These are phyloP conservation scores for Andrena bicolor DNA, from an alignment of 2,888 invertebrate species.

Conservation along the genomic window DNA sequence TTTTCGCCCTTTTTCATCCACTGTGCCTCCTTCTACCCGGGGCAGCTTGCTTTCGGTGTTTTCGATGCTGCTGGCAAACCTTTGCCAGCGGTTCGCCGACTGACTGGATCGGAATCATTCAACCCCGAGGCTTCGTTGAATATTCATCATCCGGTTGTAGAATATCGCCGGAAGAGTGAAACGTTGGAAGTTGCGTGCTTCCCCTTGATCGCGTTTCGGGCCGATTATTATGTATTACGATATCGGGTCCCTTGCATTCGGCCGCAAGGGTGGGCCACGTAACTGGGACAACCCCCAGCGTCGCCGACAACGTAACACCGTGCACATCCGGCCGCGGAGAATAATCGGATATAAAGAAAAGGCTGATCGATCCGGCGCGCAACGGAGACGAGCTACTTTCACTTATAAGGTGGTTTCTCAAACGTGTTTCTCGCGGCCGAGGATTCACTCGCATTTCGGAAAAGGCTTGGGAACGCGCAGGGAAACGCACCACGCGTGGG, in stretches of 20 bases:
- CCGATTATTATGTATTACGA: too few species aligned
- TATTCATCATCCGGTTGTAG: constrained; percentile 36
- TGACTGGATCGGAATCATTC: constrained; percentile 9
- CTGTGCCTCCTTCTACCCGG: constrained; percentile 30
- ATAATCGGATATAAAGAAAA: constrained; percentile 33
- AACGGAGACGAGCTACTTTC: constrained; percentile 42
- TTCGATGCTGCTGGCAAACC: constrained; percentile 49
- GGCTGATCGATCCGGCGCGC: constrained; percentile 16
- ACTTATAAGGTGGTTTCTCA: constrained; percentile 25
- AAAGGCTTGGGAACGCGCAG: not conserved
- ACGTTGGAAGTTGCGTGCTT: not conserved
- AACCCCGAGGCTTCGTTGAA: constrained; percentile 17
- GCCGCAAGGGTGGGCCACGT: too few species aligned
- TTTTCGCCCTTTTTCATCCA: constrained; percentile 44
- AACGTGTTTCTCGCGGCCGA: constrained; percentile 4
- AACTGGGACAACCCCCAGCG: too few species aligned
- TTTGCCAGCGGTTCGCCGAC: constrained; percentile 24
- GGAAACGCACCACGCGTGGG: not conserved
- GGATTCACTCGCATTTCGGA: constrained; percentile 42
- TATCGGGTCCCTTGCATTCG: too few species aligned
- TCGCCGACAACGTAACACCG: not conserved
- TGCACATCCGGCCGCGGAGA: constrained; percentile 10
- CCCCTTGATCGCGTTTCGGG: too few species aligned
- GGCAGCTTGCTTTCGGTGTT: constrained; percentile 46
- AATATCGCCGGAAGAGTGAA: not conserved